Evolutionary conservation across 2,888 invertebrate genomes (phyloP).

Genomic region (Scaptomyza reducta): DNA sequence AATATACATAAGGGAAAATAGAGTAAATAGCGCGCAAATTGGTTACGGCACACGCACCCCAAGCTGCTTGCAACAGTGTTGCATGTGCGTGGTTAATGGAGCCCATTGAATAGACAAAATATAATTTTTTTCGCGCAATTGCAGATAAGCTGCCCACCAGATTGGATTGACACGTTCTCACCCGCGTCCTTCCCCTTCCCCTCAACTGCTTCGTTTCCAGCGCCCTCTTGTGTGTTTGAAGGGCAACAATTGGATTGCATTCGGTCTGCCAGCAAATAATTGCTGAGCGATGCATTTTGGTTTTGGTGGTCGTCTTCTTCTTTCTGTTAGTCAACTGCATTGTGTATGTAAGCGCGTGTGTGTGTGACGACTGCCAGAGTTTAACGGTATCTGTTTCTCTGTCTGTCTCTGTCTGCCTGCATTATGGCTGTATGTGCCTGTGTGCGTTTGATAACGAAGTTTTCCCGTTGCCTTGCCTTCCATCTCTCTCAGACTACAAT

Average conservation of each 20-base stretch:
- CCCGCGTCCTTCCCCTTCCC: not conserved
- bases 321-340: conserved; percentile 46
- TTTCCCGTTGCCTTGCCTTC: conserved; percentile 38
- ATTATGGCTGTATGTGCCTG: conserved; percentile 5
- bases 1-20: not conserved
- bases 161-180: conserved; percentile 25
- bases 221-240: conserved; percentile 13
- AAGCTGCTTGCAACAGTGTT: conserved; percentile 47
- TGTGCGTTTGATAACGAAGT: conserved; percentile 53
- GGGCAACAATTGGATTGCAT: conserved; percentile 30
- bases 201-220: not conserved
- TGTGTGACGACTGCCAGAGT: not conserved
- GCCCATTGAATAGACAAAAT: conserved; percentile 6
- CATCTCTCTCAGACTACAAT: not conserved
- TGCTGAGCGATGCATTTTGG: conserved; percentile 12
- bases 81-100: conserved; percentile 12
- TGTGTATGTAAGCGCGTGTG: not conserved
- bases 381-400: conserved; percentile 2
- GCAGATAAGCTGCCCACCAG: conserved; percentile 8
- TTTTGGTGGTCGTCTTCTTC: conserved; percentile 13
- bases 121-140: not conserved
- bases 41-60: conserved; percentile 31
- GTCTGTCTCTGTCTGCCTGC: not conserved
- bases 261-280: conserved; percentile 19
- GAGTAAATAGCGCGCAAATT: conserved; percentile 28